phyloP scores from a whole-genome alignment of 2,797 vertebrate species.

The Sarcophilus harrisii region DNA sequence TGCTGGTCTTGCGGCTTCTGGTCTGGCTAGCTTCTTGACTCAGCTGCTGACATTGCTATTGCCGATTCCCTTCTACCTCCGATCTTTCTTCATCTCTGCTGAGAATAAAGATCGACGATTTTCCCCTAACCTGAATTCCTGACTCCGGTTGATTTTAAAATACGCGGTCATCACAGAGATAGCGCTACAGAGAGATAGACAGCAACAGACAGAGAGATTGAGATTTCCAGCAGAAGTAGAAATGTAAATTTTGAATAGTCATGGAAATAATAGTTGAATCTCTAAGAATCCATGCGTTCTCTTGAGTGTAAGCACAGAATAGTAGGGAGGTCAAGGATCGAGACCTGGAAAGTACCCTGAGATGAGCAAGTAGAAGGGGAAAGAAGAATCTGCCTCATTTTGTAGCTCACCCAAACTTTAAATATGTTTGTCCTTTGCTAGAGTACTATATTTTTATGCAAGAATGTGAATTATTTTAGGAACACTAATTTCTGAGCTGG shows the following conservation, averaged over 20 bases:
- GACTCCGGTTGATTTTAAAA: too few relatives aligned
- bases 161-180: too few relatives aligned
- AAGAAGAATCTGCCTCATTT: neutral
- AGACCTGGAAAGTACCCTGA: neutral
- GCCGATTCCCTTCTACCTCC: too few relatives aligned
- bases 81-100: too few relatives aligned
- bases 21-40: too few relatives aligned
- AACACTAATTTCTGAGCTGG: neutral
- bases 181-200: too few relatives aligned
- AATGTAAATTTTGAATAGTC: neutral
- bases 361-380: neutral
- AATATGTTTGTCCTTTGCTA: neutral
- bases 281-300: neutral
- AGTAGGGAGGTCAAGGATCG: neutral
- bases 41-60: too few relatives aligned
- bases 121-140: too few relatives aligned
- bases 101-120: too few relatives aligned
- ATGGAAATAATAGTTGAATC: neutral
- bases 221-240: neutral
- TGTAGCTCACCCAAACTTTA: neutral
- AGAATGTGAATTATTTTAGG: conserved; percentile 8
- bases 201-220: too few relatives aligned
- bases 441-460: neutral
- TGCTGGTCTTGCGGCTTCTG: too few relatives aligned
- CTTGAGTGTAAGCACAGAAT: neutral